Percentiles rank a stretch among this genome's conserved stretches.
Evolutionary conservation across 1,140 invertebrate species (phyloP).

Genomic region (Eubasilissa regina): DNA sequence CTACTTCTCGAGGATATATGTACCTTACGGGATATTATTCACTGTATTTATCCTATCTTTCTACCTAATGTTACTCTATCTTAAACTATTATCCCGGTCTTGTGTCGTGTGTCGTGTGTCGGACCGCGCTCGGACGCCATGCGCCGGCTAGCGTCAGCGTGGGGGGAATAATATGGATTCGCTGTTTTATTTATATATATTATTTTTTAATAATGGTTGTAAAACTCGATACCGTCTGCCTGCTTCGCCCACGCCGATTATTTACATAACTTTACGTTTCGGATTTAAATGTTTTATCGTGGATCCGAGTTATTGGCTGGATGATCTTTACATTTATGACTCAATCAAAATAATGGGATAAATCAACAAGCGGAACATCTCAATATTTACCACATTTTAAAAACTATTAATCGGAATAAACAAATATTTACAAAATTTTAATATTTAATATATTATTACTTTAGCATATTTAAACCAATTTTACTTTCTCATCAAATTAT

Average conservation of each 20-base stretch:
- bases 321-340: conserved; percentile 31
- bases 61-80: too few species aligned
- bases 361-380: neutral
- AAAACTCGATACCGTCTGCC: neutral
- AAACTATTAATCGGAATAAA: too few species aligned
- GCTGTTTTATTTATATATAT: conserved; percentile 1
- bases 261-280: conserved; percentile 1
- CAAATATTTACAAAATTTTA: too few species aligned
- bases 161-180: neutral
- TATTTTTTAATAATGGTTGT: conserved; percentile 11
- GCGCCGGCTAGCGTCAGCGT: neutral
- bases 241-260: neutral
- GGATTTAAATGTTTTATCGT: conserved; percentile 3
- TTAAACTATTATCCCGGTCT: too few species aligned
- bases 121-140: too few species aligned
- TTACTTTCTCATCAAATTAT: too few species aligned
- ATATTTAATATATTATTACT: too few species aligned
- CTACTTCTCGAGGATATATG: too few species aligned
- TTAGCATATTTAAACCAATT: too few species aligned
- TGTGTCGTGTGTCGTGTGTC: too few species aligned
- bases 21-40: too few species aligned
- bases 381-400: conserved; percentile 5
- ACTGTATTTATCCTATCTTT: too few species aligned
- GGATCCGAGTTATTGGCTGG: conserved; percentile 22
- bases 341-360: conserved; percentile 23